These are phyloP conservation scores for Myotis yumanensis DNA, from an alignment of 2,113 vertebrate genomes.

Conservation along the genomic window DNA sequence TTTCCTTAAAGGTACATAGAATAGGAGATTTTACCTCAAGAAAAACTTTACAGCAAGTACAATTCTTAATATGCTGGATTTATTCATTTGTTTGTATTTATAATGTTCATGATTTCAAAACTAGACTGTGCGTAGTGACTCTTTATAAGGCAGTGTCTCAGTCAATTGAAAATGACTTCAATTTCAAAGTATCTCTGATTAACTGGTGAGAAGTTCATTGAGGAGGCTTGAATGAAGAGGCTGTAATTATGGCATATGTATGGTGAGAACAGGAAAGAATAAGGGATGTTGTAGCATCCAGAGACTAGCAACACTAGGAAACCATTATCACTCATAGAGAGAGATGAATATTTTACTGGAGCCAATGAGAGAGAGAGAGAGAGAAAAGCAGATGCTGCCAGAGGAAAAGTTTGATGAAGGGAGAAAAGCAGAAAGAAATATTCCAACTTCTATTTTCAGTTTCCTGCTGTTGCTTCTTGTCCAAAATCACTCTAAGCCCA, in stretches of 20 bases:
- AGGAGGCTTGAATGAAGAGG: not conserved
- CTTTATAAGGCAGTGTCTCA: not conserved
- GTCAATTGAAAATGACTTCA: slow-evolving; percentile 72
- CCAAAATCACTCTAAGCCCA: not conserved
- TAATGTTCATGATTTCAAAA: not conserved
- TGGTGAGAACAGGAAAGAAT: not conserved
- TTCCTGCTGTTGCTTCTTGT: not conserved
- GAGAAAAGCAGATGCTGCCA: not conserved
- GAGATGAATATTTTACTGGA: not conserved
- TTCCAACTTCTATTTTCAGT: not conserved
- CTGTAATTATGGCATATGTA: not conserved
- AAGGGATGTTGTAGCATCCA: not conserved
- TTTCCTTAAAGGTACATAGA: not conserved
- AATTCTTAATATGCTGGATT: not conserved
- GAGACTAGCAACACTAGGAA: not conserved
- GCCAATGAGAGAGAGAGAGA: not conserved
- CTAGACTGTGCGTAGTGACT: not conserved
- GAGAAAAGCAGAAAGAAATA: not conserved
- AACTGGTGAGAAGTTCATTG: slow-evolving; percentile 71
- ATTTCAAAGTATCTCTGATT: slow-evolving; percentile 84
- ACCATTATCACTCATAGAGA: not conserved
- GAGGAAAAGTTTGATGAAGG: no score
- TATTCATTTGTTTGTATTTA: not conserved
- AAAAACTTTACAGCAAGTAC: not conserved
- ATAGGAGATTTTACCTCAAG: not conserved